Conservation (phyloP, 30 jellyfish, hydroid and myxozoan species). For the Catostylus mosaicus region DNA sequence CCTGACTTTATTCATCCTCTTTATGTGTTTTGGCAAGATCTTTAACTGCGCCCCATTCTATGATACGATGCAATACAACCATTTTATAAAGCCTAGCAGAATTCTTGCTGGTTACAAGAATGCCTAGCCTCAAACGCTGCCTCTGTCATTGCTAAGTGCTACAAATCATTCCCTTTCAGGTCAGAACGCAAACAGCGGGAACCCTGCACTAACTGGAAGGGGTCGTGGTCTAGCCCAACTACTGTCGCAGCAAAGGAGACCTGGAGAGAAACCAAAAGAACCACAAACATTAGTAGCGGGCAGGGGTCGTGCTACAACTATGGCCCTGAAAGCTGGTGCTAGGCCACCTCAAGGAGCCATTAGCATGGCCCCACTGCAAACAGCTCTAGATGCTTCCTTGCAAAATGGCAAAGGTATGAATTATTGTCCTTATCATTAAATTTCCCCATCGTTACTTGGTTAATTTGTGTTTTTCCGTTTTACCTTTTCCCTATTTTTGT, state of each 20-base stretch:
- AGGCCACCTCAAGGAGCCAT: not conserved
- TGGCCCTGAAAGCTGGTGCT: conserved; percentile 1
- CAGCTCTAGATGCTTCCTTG: not conserved
- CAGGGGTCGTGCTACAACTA: conserved; percentile 48
- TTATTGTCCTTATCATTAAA: not conserved
- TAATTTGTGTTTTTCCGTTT: too few relatives aligned
- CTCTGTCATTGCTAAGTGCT: conserved; percentile 8
- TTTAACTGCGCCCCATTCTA: too few relatives aligned
- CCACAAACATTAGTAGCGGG: conserved; percentile 39
- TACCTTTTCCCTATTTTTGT: too few relatives aligned
- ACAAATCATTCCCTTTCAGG: not conserved
- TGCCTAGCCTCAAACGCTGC: conserved; percentile 35
- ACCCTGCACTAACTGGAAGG: conserved; percentile 16
- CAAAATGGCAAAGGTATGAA: not conserved
- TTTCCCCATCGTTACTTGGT: too few relatives aligned
- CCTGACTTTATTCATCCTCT: too few relatives aligned
- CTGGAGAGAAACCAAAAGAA: conserved; percentile 38
- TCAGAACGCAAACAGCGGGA: not conserved
- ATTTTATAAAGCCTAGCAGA: too few relatives aligned
- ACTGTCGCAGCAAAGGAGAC: conserved; percentile 44
- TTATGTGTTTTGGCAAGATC: too few relatives aligned
- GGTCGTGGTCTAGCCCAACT: conserved; percentile 33
- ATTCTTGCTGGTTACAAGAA: conserved; percentile 24
- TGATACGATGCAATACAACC: too few relatives aligned
- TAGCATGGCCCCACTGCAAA: not conserved